These are phyloP conservation scores for Therioaphis trifolii DNA, from an alignment of 2,888 invertebrate genomes.

Conservation along the genomic window DNA sequence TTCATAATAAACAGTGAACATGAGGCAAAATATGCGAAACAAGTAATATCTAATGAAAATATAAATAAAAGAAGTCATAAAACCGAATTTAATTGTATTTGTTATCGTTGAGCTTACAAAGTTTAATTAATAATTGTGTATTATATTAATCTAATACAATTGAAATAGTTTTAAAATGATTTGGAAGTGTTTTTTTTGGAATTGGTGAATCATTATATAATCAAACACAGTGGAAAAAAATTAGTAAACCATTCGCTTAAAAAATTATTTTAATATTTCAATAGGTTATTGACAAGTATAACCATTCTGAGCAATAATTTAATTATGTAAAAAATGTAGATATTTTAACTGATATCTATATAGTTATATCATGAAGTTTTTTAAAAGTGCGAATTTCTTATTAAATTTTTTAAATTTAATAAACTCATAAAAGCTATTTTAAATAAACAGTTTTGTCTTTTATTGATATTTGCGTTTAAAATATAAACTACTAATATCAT, in stretches of 20 bases:
- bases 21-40: constrained; percentile 13
- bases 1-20: background rate
- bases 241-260: constrained; percentile 2
- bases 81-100: constrained; percentile 5
- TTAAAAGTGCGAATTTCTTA: too few species aligned
- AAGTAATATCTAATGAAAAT: constrained; percentile 10
- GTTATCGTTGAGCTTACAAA: background rate
- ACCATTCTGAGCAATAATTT: too few species aligned
- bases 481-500: too few species aligned
- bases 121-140: constrained; percentile 1
- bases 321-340: too few species aligned
- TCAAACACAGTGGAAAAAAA: constrained; percentile 18
- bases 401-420: too few species aligned
- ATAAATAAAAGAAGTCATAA: constrained; percentile 27
- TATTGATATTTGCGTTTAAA: too few species aligned
- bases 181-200: constrained; percentile 30
- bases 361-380: too few species aligned
- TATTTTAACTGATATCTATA: too few species aligned
- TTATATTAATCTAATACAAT: constrained; percentile 3
- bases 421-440: too few species aligned
- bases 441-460: too few species aligned
- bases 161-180: constrained; percentile 2
- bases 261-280: constrained; percentile 25
- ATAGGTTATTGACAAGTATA: background rate
- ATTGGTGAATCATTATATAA: background rate